These are phyloP conservation scores for Thecophora atra DNA, from an alignment of 2,888 invertebrate genomes.

Conservation along the genomic window DNA sequence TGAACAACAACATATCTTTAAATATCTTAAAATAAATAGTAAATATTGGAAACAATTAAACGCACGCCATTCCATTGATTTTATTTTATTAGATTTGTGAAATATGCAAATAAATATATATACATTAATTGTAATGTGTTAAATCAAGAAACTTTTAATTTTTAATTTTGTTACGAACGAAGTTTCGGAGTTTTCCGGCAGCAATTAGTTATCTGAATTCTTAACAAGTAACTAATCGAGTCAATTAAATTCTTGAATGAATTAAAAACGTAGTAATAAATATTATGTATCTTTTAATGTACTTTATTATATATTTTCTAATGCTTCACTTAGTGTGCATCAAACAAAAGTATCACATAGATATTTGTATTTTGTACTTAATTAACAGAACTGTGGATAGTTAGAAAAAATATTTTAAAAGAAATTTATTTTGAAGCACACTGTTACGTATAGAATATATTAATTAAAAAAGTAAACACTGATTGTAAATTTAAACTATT, in stretches of 20 bases:
- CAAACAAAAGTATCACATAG: too few species aligned
- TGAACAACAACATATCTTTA: slow-evolving; percentile 24
- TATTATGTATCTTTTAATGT: not conserved
- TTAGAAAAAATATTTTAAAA: not conserved
- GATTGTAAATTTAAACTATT: not conserved
- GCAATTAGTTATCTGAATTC: too few species aligned
- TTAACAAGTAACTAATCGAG: too few species aligned
- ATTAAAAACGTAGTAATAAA: not conserved
- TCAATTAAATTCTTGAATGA: not conserved
- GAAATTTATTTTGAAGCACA: not conserved
- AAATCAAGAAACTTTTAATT: too few species aligned
- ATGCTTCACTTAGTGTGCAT: too few species aligned
- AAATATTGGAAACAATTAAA: slow-evolving; percentile 5
- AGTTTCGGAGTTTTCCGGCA: too few species aligned
- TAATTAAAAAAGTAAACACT: not conserved
- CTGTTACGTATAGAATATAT: not conserved
- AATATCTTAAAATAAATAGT: not conserved
- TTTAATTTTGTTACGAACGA: too few species aligned
- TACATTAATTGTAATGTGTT: too few species aligned
- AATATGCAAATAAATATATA: too few species aligned
- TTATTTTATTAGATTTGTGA: not conserved
- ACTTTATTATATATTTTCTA: too few species aligned
- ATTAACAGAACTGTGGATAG: not conserved
- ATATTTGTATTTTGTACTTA: slow-evolving; percentile 3
- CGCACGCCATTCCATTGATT: slow-evolving; percentile 27